Conservation (phyloP, 2,797 vertebrate species). For the Gambelia wislizenii region DNA sequence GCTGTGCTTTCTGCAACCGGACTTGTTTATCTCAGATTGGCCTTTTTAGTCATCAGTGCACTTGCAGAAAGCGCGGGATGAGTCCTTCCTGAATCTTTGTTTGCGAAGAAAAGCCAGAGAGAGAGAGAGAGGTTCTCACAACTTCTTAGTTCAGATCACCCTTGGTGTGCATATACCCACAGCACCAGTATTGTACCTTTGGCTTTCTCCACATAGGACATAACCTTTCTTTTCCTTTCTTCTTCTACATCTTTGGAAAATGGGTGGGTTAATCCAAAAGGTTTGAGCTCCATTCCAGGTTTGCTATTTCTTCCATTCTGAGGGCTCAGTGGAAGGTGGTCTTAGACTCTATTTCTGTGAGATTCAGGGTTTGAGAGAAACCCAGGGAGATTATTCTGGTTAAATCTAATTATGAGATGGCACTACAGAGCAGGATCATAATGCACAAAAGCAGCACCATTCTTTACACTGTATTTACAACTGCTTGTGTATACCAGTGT, state of each 20-base stretch:
- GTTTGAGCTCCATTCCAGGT: background rate
- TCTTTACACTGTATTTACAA: background rate
- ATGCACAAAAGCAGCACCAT: background rate
- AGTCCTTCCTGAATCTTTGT: too few relatives aligned
- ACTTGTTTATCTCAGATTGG: too few relatives aligned
- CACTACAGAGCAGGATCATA: too few relatives aligned
- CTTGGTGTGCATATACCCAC: background rate
- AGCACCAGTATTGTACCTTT: background rate
- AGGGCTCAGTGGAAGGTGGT: background rate
- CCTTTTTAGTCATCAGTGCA: too few relatives aligned
- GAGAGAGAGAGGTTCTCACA: too few relatives aligned
- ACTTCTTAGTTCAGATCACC: background rate
- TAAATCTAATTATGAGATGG: background rate
- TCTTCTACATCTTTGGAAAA: background rate
- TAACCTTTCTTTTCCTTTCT: too few relatives aligned
- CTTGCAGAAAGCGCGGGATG: too few relatives aligned
- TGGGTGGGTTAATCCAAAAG: background rate
- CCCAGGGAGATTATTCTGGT: background rate
- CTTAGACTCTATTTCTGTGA: background rate
- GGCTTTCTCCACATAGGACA: background rate
- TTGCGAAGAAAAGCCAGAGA: too few relatives aligned
- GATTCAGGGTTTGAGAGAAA: background rate
- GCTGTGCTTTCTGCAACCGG: too few relatives aligned
- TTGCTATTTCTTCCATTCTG: too few relatives aligned
- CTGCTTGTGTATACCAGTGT: background rate